phyloP scores from a whole-genome alignment of 2,797 vertebrate species.

The Gymnoscopelus braueri region DNA sequence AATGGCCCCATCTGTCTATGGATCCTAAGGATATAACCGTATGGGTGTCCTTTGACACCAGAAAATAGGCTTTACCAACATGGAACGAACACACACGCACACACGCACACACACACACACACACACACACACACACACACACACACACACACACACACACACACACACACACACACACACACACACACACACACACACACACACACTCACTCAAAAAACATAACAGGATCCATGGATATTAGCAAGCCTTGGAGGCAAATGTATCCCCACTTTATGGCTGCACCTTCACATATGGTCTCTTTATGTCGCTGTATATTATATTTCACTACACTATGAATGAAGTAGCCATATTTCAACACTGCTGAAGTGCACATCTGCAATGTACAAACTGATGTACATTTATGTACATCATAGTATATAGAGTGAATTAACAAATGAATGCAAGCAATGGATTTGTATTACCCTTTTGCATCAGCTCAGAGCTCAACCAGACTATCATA shows the following conservation, averaged over 20 bases:
- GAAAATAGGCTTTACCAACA: constrained; percentile 75
- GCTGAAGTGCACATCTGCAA: constrained; percentile 14
- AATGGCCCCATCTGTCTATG: constrained; percentile 87
- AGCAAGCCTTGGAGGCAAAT: constrained; percentile 73
- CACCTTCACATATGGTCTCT: constrained; percentile 75
- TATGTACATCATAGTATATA: no score
- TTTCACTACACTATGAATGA: constrained; percentile 64
- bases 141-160: constrained; percentile 42
- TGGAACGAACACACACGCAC: constrained; percentile 40
- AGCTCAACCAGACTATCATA: background rate
- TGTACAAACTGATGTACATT: background rate
- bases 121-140: background rate
- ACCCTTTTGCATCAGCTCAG: background rate
- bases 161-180: constrained; percentile 45
- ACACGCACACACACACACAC: background rate
- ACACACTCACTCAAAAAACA: constrained; percentile 36
- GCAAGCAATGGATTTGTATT: no score
- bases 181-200: constrained; percentile 47
- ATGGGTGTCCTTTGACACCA: constrained; percentile 82
- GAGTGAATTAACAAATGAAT: no score
- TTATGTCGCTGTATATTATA: constrained; percentile 68
- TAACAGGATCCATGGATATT: constrained; percentile 58
- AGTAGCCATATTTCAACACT: constrained; percentile 34
- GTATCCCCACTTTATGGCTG: constrained; percentile 64
- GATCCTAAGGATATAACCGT: constrained; percentile 74